These are phyloP conservation scores for Zingel zingel DNA, from an alignment of 2,113 vertebrate genomes.

Conservation along the genomic window DNA sequence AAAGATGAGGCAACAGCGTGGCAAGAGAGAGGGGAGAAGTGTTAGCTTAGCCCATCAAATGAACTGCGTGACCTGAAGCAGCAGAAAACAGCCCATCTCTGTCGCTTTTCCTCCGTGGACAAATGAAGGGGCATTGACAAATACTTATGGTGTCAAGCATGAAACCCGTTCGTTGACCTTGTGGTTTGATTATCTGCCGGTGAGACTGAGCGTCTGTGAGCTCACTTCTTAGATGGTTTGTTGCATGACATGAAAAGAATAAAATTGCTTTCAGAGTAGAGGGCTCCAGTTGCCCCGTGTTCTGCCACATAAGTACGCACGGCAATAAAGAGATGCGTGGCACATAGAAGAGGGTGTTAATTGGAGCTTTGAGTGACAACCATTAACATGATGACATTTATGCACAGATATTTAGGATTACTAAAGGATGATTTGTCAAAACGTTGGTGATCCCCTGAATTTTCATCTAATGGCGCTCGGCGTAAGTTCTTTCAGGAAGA, in stretches of 20 bases:
- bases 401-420: background rate
- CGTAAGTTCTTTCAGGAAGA: no score
- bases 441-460: no score
- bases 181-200: constrained; percentile 72
- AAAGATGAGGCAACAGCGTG: constrained; percentile 67
- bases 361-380: background rate
- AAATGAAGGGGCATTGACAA: constrained; percentile 75
- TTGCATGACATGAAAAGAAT: constrained; percentile 49
- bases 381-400: background rate
- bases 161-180: constrained; percentile 71
- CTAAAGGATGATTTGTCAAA: background rate
- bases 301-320: constrained; percentile 23
- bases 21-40: constrained; percentile 47
- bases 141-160: constrained; percentile 74
- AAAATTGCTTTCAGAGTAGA: constrained; percentile 62
- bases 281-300: constrained; percentile 48
- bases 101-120: constrained; percentile 48
- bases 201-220: constrained; percentile 66
- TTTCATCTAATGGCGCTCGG: background rate
- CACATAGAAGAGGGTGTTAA: background rate
- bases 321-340: constrained; percentile 29
- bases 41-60: constrained; percentile 43
- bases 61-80: constrained; percentile 50
- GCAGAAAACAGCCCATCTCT: constrained; percentile 43
- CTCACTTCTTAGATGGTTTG: constrained; percentile 66